phyloP scores from a whole-genome alignment of 2,113 vertebrate species.

The Cochlearius cochlearius region DNA sequence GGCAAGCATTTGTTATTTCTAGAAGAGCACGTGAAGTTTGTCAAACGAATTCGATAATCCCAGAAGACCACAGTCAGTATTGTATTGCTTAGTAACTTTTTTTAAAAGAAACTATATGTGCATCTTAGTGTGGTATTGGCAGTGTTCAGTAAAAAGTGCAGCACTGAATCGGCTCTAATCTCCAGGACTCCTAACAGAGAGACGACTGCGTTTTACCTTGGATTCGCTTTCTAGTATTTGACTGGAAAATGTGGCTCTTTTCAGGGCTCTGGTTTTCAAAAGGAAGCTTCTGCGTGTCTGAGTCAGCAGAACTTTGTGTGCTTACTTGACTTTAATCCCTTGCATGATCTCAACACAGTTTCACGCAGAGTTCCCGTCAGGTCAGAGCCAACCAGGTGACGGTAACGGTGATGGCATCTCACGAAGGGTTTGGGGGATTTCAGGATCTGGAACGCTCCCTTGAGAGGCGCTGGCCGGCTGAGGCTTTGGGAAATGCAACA shows the following conservation, averaged over 20 bases:
- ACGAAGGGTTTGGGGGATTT: rapidly evolving
- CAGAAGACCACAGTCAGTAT: neutral
- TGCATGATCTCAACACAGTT: neutral
- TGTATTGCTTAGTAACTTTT: neutral
- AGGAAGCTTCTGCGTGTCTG: neutral
- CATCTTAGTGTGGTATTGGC: neutral
- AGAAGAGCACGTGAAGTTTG: neutral
- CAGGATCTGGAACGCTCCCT: neutral
- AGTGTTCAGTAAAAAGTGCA: neutral
- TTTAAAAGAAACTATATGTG: neutral
- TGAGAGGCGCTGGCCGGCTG: neutral
- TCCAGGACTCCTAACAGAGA: neutral
- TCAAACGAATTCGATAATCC: neutral
- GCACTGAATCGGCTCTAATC: neutral
- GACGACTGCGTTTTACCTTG: neutral
- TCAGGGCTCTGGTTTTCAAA: neutral
- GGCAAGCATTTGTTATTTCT: neutral
- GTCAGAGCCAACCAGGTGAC: neutral
- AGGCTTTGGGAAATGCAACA: neutral
- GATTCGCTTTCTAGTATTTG: neutral
- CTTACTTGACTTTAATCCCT: neutral
- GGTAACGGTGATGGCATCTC: neutral
- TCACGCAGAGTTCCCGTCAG: neutral
- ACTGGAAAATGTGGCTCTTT: neutral
- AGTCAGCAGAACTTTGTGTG: conserved; percentile 5